These are phyloP conservation scores for Gila orcuttii DNA, from an alignment of 2,113 vertebrate species.

Conservation along the genomic window DNA sequence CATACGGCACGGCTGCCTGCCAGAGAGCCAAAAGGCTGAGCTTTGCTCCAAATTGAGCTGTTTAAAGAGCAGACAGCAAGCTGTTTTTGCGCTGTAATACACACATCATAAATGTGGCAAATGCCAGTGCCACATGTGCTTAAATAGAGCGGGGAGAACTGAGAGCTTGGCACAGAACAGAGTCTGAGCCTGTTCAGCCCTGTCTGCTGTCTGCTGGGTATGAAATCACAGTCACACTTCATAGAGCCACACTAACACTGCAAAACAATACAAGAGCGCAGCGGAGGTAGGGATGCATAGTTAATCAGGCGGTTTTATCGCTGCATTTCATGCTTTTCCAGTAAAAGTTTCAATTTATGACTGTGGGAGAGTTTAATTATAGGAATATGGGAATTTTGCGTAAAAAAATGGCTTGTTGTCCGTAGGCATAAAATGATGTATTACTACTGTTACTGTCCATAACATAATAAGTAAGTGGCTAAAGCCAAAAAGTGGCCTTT, in stretches of 20 bases:
- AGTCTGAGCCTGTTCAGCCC: slow-evolving; percentile 46
- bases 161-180: slow-evolving; percentile 56
- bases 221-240: slow-evolving; percentile 32
- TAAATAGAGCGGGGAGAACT: slow-evolving; percentile 44
- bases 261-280: not conserved
- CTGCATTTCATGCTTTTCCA: not conserved
- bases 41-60: slow-evolving; percentile 57
- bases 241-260: slow-evolving; percentile 15
- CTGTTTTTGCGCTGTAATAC: slow-evolving; percentile 56
- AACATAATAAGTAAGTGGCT: not conserved
- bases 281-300: slow-evolving; percentile 3
- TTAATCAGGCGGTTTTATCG: not conserved
- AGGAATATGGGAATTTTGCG: not conserved
- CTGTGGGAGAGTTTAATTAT: not conserved
- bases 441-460: not conserved
- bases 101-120: slow-evolving; percentile 53
- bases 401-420: not conserved
- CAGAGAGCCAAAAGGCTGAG: slow-evolving; percentile 60
- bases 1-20: slow-evolving; percentile 55
- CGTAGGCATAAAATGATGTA: not conserved
- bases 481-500: not conserved
- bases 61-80: slow-evolving; percentile 57
- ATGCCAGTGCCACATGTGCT: slow-evolving; percentile 54
- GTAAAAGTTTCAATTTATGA: not conserved
- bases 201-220: slow-evolving; percentile 51